Percentiles rank a stretch among this genome's conserved stretches.
Conservation (phyloP, 2,888 invertebrate species). For the Thymelicus lineola region DNA sequence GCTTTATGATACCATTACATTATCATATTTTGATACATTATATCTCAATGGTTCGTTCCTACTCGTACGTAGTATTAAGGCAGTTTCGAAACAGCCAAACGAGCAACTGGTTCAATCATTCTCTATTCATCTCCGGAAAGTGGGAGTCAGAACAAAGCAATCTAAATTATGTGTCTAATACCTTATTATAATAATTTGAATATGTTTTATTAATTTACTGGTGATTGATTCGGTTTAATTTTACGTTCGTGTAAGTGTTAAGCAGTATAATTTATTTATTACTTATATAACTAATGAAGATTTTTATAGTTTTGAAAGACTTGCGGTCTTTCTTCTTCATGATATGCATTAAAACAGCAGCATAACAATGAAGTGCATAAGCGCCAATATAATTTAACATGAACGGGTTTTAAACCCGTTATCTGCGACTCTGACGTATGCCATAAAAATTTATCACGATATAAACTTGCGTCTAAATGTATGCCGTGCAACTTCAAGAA, state of each 20-base stretch:
- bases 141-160: conserved; percentile 6
- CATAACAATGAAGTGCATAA: too few relatives aligned
- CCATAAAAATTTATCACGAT: neutral
- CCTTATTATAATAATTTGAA: too few relatives aligned
- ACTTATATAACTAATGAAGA: too few relatives aligned
- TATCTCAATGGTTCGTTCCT: neutral
- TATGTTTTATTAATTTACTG: too few relatives aligned
- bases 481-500: neutral
- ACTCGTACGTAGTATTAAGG: neutral
- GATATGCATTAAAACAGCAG: too few relatives aligned
- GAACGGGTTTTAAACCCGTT: neutral
- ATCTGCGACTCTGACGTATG: neutral
- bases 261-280: too few relatives aligned
- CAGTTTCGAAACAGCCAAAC: conserved; percentile 3
- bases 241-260: too few relatives aligned
- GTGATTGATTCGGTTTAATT: too few relatives aligned
- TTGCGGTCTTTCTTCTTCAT: too few relatives aligned
- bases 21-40: neutral
- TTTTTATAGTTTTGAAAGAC: too few relatives aligned
- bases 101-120: conserved; percentile 2
- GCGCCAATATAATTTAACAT: too few relatives aligned
- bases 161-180: conserved; percentile 2
- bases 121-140: neutral
- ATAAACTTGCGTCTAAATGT: neutral
- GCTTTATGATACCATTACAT: too few relatives aligned